phyloP scores from a whole-genome alignment of 2,888 invertebrate species.

The Tinea pellionella region DNA sequence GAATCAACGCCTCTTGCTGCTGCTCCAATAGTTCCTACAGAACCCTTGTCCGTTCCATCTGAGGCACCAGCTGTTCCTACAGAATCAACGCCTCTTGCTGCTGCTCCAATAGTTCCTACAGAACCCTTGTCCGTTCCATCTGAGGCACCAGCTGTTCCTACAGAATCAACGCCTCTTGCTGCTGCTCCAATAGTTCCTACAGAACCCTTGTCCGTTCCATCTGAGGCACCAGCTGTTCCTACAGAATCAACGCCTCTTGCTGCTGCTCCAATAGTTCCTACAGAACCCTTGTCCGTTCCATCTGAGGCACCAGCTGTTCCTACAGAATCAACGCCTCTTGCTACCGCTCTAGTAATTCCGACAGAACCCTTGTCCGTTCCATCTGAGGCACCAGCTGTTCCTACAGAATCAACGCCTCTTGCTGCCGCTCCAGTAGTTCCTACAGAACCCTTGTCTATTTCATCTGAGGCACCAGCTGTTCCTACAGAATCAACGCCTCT shows the following conservation, averaged over 20 bases:
- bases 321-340: constrained; percentile 15
- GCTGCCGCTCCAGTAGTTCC: constrained; percentile 17
- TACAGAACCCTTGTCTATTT: constrained; percentile 5
- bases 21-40: too few relatives aligned
- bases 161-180: constrained; percentile 18
- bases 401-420: constrained; percentile 17
- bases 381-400: constrained; percentile 17
- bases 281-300: constrained; percentile 27
- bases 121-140: constrained; percentile 17
- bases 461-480: constrained; percentile 18
- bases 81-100: constrained; percentile 16
- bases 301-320: constrained; percentile 17
- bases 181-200: constrained; percentile 12
- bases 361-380: constrained; percentile 14
- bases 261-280: constrained; percentile 15
- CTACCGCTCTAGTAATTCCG: too few relatives aligned
- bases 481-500: constrained; percentile 15
- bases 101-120: constrained; percentile 18
- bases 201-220: constrained; percentile 14
- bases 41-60: constrained; percentile 16
- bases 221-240: constrained; percentile 17
- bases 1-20: constrained; percentile 14
- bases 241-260: neutral
- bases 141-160: constrained; percentile 20
- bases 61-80: constrained; percentile 17